Evolutionary conservation across 2,113 vertebrate genomes (phyloP), one percentile per base, ranked within the genome.

Genomic region (Brachyhypopomus occidentalis): DNA sequence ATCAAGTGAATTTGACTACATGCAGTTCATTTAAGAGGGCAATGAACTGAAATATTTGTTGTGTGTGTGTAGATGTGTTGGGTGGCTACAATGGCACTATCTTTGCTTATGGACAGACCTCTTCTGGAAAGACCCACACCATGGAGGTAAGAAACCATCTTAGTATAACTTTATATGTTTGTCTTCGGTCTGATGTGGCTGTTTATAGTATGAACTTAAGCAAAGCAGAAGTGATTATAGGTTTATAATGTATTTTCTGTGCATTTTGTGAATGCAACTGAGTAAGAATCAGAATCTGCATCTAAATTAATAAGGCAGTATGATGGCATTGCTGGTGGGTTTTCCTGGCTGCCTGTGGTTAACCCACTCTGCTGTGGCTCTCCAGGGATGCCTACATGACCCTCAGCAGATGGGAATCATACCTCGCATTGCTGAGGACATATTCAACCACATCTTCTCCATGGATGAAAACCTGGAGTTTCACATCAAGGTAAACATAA

Each of bases 401-500:
- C 92, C 94, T 34, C 96, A 98, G 83, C 92, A 95, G 88, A 98
- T 97, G 97, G 97, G 97, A 14, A 97, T 98, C 88, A 97, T 98
- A 80, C 97, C 97, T 2, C 94, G 97, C 34, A 97, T 98, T 17
- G 96, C 96, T 11, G 94, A 95, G 60, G 97, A 98, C 88, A 97
- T 98, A 90, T 98, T 98, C 92, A 96, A 95, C 85, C 96, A 97
- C 87, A 98, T 98, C 91, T 97, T 97, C 73, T 91, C 96, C 78
- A 98, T 98, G 97, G 96, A 98, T 27, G 96, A 98, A 90, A 98
- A 97, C 89, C 95, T 98, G 5, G 96, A 98, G 88, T 97, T 98
- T 88, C 96, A 97, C 77, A 97, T 98, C 84, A 98, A 98, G 95
- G 96, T 96, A 72, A 27, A 45, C 19, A 41, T 11, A 34, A 59